Base-by-base conservation (phyloP, 2,888 invertebrate genomes). In the Drosophila nigritarsus region DNA sequence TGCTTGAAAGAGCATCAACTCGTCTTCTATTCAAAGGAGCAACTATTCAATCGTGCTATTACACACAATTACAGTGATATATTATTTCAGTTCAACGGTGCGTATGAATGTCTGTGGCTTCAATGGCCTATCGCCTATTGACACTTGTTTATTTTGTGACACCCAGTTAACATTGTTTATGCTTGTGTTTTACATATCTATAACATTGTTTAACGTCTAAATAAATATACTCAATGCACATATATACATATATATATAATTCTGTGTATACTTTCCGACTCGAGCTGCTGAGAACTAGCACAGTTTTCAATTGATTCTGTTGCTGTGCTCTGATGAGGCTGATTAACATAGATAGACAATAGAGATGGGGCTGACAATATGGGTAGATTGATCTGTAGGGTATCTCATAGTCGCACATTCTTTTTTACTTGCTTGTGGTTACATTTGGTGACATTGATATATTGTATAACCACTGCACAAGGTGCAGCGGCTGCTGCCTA, bases 121-220 rank as follows among this genome's bases (percentile, higher is more conserved):
- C 58, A 62, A 48, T 49, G 66, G 67, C 72, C 78, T 72, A 76
- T 78, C 77, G 88, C 80, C 89, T 73, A 81, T 84, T 85, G 88
- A 87, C 88, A 82, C 83, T 87, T 89, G 82, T 85, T 90, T 76
- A 82, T 73, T 81, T 78, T 79, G 27, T 76, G 82, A 88, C 89
- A 82, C 81, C 75, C 76, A 66, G 73, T 68, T 83, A 70, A 63
- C 59, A 58, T 60, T 68, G 58, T 67, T 69, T 70, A 34, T 53
- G 42, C 20, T 42, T 61, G 58, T 67, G 49, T 54, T 65, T 38
- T 53, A 32, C 42, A 32, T 45, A 34, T 55, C 38, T 59, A 18
- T 50, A 49, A 56, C 56, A 56, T 20, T 56, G 30, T 20, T 29
- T 24, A 42, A 56, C 20, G 8, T 7, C 11, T n/a, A 30, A 40